Evolutionary conservation across 2,888 invertebrate species (phyloP), one percentile per base, ranked within the genome.

Genomic region (Homarus gammarus): DNA sequence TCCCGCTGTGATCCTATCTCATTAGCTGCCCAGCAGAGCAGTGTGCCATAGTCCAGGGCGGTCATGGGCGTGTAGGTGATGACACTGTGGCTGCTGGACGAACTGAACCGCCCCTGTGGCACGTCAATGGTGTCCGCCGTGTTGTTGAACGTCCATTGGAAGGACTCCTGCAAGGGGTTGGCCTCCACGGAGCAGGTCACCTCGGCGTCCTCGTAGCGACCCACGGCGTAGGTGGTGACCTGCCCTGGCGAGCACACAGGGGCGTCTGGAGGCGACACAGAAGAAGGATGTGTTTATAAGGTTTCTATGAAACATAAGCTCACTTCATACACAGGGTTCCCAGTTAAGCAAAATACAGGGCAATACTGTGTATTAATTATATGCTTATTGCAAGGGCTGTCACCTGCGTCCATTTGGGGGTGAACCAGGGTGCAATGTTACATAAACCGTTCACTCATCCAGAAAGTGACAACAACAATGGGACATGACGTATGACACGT

Each of bases 111-210:
- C 70, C 96, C 95, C 89, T 96, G 95, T 84, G 96, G 96, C 31
- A 98, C 97, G 79, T 93, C 93, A 82, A 93, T 93, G 75, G 92
- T 92, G 85, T 93, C 93, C 2, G 93, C 93, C n/a, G 94, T 93
- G 92, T 93, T 93, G 91, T 94, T 94, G 90, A 94, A 93, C 6
- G 93, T 93, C 98, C 98, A 98, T 87, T 96, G 96, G 93, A 98
- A 98, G 94, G 96, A 95, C 22, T 97, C 97, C 93, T 97, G 96
- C 22, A 96, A 95, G 0, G 98, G 98, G 75, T 83, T 82, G 22
- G 88, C 88, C 31, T 88, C 88, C 38, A 88, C 88, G 22, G 72
- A 73, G 68, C 88, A 88, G n/a, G 75, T 88, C 33, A 88, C 88
- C 44, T 83, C 83, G 18, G 88, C 88, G 61, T 88, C 83, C 38